phyloP scores from a whole-genome alignment of 1,140 invertebrate genomes.

The Nymphalis io region DNA sequence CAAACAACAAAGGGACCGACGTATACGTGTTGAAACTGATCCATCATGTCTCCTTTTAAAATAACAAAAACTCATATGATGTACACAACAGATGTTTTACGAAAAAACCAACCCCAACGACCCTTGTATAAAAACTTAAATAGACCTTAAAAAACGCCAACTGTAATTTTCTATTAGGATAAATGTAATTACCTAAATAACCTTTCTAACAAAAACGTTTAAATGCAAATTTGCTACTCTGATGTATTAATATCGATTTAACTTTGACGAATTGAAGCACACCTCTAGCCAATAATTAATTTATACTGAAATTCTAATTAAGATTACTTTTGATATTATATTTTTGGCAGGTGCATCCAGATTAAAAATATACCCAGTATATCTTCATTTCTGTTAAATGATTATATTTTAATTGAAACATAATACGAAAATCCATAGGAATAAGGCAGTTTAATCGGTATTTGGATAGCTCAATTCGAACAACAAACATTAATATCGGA shows the following conservation, averaged over 20 bases:
- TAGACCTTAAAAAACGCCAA: conserved; percentile 48
- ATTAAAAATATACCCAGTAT: conserved; percentile 5
- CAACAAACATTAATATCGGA: conserved; percentile 74
- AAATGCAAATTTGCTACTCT: conserved; percentile 71
- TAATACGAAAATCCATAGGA: conserved; percentile 36
- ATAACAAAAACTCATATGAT: conserved; percentile 77
- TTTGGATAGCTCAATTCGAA: conserved; percentile 56
- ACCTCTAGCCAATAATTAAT: conserved; percentile 53
- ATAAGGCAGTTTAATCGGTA: conserved; percentile 46
- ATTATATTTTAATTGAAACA: conserved; percentile 21
- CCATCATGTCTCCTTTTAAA: conserved; percentile 80
- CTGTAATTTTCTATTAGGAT: conserved; percentile 71
- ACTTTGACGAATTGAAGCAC: conserved; percentile 65
- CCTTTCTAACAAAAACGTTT: conserved; percentile 63
- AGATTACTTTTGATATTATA: conserved; percentile 16
- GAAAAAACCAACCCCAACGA: conserved; percentile 72
- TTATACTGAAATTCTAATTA: conserved; percentile 27
- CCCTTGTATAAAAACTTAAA: conserved; percentile 42
- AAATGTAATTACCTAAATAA: conserved; percentile 70
- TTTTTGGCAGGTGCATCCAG: conserved; percentile 20
- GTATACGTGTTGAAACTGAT: conserved; percentile 79
- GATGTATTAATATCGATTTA: conserved; percentile 66
- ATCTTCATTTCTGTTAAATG: neutral
- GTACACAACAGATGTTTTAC: conserved; percentile 77
- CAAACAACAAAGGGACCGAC: conserved; percentile 76